Evolutionary conservation across 1,140 invertebrate genomes (phyloP).

Genomic region (Telenomus remus): DNA sequence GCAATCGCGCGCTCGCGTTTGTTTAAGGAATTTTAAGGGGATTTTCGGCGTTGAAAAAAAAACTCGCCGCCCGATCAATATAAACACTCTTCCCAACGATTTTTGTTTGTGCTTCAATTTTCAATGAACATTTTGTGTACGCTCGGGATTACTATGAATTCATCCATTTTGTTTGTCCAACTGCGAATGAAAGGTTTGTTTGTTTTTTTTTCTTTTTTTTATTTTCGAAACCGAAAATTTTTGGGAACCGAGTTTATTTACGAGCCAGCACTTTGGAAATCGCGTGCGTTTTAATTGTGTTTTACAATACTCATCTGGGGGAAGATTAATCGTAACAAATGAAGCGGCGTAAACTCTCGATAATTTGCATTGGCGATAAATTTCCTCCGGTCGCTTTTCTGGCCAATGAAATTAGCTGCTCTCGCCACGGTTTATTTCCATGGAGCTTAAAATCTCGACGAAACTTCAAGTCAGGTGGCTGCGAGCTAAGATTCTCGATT

Average conservation of each 20-base stretch:
- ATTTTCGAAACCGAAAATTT: no score
- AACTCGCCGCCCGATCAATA: neutral
- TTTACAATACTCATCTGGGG: neutral
- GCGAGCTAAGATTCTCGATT: conserved; percentile 29
- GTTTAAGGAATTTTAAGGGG: conserved; percentile 29
- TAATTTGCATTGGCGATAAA: conserved; percentile 6
- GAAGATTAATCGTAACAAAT: conserved; percentile 14
- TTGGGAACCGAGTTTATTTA: no score
- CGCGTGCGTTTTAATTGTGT: neutral
- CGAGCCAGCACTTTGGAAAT: no score
- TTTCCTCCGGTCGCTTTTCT: neutral
- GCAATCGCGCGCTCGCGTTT: conserved; percentile 33
- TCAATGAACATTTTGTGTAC: no score
- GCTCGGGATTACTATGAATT: no score
- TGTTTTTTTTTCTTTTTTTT: no score
- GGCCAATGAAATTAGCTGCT: conserved; percentile 26
- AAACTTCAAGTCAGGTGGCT: conserved; percentile 26
- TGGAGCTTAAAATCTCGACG: conserved; percentile 9
- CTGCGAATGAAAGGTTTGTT: no score
- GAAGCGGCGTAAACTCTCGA: neutral
- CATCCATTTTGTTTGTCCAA: no score
- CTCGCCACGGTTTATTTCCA: conserved; percentile 14
- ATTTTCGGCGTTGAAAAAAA: conserved; percentile 11
- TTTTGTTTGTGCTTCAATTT: neutral
- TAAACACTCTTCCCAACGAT: neutral